phyloP scores from a whole-genome alignment of 1,140 invertebrate genomes.

The Orchesella cincta region DNA sequence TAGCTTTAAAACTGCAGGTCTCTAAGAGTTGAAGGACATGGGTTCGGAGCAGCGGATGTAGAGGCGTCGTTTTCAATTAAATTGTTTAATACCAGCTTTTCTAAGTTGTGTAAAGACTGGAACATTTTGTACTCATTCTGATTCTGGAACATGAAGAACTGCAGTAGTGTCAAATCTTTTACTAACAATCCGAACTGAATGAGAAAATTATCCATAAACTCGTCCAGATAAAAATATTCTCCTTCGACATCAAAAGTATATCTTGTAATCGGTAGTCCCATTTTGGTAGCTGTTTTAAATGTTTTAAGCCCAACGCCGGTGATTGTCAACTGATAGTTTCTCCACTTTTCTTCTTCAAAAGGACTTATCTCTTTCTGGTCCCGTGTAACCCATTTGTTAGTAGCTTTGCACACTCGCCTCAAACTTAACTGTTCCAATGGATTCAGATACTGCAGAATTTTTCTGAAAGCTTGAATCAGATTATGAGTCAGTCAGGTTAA shows the following conservation, averaged over 20 bases:
- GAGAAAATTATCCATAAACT: neutral
- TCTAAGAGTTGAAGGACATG: neutral
- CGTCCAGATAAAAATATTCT: neutral
- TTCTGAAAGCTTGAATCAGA: too few relatives aligned
- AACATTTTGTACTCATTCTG: neutral
- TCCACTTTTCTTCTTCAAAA: neutral
- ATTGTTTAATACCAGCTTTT: neutral
- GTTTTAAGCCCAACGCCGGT: neutral
- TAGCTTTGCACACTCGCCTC: neutral
- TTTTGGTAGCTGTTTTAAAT: conserved; percentile 8
- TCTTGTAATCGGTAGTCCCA: neutral
- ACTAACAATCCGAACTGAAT: neutral
- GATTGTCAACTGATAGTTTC: neutral
- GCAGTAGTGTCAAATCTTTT: neutral
- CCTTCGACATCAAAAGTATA: neutral
- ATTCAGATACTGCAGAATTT: neutral
- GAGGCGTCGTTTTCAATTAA: neutral
- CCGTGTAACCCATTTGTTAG: neutral
- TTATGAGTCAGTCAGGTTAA: too few relatives aligned
- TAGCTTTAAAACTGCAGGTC: conserved; percentile 6
- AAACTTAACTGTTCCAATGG: neutral
- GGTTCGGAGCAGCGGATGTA: neutral
- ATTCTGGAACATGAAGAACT: conserved; percentile 22
- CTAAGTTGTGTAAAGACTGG: neutral
- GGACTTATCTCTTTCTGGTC: neutral